Conservation (phyloP, 2,888 invertebrate species). For the Lithodes maja region DNA sequence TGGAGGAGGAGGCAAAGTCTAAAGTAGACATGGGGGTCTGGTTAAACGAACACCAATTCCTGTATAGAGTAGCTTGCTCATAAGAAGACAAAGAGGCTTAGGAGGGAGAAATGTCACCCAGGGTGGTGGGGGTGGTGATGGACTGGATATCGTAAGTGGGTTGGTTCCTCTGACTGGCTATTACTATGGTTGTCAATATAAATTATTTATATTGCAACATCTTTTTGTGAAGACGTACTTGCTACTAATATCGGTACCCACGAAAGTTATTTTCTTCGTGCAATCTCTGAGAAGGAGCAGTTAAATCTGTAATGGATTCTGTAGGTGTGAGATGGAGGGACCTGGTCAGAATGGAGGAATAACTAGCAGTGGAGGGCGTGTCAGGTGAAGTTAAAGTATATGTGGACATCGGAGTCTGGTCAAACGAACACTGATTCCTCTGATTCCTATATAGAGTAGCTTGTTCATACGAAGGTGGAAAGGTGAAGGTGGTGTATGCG, state of each 20-base stretch:
- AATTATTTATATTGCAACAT: no score
- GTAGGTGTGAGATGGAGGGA: conserved; percentile 21
- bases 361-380: not conserved
- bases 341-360: conserved; percentile 6
- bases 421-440: not conserved
- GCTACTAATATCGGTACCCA: no score
- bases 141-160: not conserved
- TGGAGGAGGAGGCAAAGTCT: not conserved
- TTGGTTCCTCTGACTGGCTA: not conserved
- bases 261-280: not conserved
- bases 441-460: not conserved
- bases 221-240: no score
- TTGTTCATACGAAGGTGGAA: conserved; percentile 23
- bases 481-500: not conserved
- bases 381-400: conserved; percentile 19
- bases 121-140: not conserved
- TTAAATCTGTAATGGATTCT: conserved; percentile 20
- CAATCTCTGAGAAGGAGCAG: not conserved
- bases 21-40: not conserved
- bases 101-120: not conserved
- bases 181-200: no score
- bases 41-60: not conserved
- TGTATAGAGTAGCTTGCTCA: not conserved
- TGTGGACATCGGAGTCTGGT: not conserved
- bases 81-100: conserved; percentile 3